These are phyloP conservation scores for Xenus cinereus DNA, from an alignment of 2,113 vertebrate genomes.

Conservation along the genomic window DNA sequence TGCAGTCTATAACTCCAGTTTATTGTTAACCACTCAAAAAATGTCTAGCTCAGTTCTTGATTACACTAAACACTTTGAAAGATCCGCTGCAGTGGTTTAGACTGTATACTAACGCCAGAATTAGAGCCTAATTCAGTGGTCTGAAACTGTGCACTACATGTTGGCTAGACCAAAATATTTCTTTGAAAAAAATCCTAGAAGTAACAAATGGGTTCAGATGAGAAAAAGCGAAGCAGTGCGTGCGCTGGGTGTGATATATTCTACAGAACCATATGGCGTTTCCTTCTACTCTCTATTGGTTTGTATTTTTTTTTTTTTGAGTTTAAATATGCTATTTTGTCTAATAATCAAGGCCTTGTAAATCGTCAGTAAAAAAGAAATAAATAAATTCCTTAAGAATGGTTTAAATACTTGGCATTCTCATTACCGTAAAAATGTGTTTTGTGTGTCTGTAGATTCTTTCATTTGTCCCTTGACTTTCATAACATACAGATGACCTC, in stretches of 20 bases:
- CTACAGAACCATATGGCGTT: constrained; percentile 35
- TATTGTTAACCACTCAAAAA: constrained; percentile 44
- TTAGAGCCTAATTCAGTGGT: constrained; percentile 41
- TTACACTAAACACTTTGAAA: constrained; percentile 55
- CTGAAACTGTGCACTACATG: constrained; percentile 45
- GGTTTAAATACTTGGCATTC: constrained; percentile 56
- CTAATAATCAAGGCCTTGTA: constrained; percentile 79
- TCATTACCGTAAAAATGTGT: not conserved
- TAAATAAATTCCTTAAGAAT: constrained; percentile 76
- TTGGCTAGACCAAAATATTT: constrained; percentile 52
- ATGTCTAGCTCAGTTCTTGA: constrained; percentile 56
- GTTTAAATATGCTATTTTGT: constrained; percentile 79
- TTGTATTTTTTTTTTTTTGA: constrained; percentile 56
- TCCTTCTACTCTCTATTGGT: constrained; percentile 59
- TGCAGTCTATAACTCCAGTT: constrained; percentile 50
- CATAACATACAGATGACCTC: not conserved
- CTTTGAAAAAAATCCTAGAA: not conserved
- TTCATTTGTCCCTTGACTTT: constrained; percentile 10
- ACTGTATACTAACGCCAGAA: constrained; percentile 62
- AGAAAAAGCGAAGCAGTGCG: constrained; percentile 35
- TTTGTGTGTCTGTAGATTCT: not conserved
- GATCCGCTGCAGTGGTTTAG: constrained; percentile 57
- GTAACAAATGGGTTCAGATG: constrained; percentile 34
- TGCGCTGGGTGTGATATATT: constrained; percentile 53
- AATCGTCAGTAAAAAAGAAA: constrained; percentile 75